A percentile compares a stretch with the other conserved stretches of the same genome.
These are phyloP conservation scores for Onychomys leucogaster DNA, from an alignment of 2,797 vertebrate genomes.

Conservation along the genomic window DNA sequence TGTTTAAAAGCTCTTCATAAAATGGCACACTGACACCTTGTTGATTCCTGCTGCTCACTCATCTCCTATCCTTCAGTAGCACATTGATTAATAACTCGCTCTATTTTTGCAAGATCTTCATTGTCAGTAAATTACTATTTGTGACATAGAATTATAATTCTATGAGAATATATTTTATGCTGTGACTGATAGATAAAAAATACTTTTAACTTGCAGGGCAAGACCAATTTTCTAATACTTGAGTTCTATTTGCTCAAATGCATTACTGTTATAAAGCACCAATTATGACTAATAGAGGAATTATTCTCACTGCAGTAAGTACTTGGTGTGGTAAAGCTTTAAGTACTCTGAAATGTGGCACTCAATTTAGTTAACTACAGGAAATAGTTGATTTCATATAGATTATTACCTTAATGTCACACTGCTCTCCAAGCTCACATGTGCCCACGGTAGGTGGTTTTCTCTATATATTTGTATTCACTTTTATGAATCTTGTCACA, in stretches of 20 bases:
- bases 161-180: slow-evolving; percentile 69
- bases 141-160: slow-evolving; percentile 71
- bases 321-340: slow-evolving; percentile 73
- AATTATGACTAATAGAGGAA: slow-evolving; percentile 64
- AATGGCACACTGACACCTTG: neutral
- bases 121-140: slow-evolving; percentile 60
- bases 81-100: neutral
- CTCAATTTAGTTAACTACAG: slow-evolving; percentile 75
- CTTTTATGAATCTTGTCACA: slow-evolving; percentile 64
- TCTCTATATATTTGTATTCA: slow-evolving; percentile 48
- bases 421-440: slow-evolving; percentile 70
- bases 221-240: slow-evolving; percentile 70
- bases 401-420: slow-evolving; percentile 78
- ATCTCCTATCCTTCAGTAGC: neutral
- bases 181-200: slow-evolving; percentile 66
- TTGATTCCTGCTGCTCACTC: neutral
- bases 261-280: slow-evolving; percentile 55
- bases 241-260: slow-evolving; percentile 73
- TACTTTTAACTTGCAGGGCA: slow-evolving; percentile 8
- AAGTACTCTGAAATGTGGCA: slow-evolving; percentile 77
- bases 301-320: slow-evolving; percentile 74
- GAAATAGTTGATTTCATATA: slow-evolving; percentile 75
- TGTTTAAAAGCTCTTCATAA: neutral
- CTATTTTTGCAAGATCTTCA: slow-evolving; percentile 61
- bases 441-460: slow-evolving; percentile 30